Evolutionary conservation across 2,888 invertebrate species (phyloP).

Genomic region (Lacanobia oleracea): DNA sequence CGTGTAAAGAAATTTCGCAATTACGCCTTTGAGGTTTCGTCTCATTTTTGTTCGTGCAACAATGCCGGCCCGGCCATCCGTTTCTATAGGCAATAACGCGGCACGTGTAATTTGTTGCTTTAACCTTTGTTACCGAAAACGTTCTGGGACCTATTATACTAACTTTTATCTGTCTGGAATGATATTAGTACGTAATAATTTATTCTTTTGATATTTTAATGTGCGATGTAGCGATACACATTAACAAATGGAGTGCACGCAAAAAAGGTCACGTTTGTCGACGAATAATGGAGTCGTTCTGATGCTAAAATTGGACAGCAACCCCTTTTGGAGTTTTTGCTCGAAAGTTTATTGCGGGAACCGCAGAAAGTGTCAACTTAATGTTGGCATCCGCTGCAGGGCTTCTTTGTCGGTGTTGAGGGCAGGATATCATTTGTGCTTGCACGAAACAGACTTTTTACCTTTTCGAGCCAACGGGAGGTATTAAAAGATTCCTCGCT

Average conservation of each 20-base stretch:
- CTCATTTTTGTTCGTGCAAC: slow-evolving; percentile 74
- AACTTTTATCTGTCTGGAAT: slow-evolving; percentile 73
- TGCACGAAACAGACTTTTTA: slow-evolving; percentile 47
- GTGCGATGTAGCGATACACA: slow-evolving; percentile 61
- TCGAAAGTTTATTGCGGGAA: slow-evolving; percentile 47
- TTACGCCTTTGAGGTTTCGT: slow-evolving; percentile 74
- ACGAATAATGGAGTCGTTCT: slow-evolving; percentile 53
- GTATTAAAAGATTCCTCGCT: slow-evolving; percentile 18
- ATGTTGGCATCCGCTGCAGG: slow-evolving; percentile 45
- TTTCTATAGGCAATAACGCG: slow-evolving; percentile 70
- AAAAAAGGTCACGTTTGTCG: slow-evolving; percentile 58
- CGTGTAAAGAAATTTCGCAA: slow-evolving; percentile 80
- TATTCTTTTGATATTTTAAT: slow-evolving; percentile 74
- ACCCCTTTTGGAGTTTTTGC: slow-evolving; percentile 53
- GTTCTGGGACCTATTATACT: slow-evolving; percentile 73
- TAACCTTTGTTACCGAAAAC: slow-evolving; percentile 76
- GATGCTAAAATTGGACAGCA: slow-evolving; percentile 51
- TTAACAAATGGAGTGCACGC: slow-evolving; percentile 61
- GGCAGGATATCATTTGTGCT: slow-evolving; percentile 43
- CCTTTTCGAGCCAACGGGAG: slow-evolving; percentile 16
- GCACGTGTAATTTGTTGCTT: slow-evolving; percentile 78
- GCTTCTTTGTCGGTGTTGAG: slow-evolving; percentile 53
- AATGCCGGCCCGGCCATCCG: slow-evolving; percentile 65
- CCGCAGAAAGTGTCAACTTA: slow-evolving; percentile 57
- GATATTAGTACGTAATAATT: slow-evolving; percentile 72